Percentiles rank a stretch among this genome's conserved stretches.
Evolutionary conservation across 2,113 vertebrate genomes (phyloP).

Genomic region (Chaetodon trifascialis): DNA sequence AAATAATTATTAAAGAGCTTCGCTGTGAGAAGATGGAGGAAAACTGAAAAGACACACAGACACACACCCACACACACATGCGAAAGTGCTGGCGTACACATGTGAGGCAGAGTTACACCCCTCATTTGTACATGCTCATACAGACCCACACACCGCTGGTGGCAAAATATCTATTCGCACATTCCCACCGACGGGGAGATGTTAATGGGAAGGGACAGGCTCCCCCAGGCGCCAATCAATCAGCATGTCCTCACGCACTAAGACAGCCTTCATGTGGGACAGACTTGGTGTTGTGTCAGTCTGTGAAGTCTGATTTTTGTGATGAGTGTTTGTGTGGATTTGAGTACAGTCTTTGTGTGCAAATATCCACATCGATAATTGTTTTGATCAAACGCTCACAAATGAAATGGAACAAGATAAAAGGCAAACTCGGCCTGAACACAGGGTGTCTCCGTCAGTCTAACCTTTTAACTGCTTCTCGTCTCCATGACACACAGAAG

Average conservation of each 20-base stretch:
- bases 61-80: not conserved
- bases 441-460: not conserved
- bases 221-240: constrained; percentile 67
- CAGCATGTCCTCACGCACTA: constrained; percentile 41
- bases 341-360: constrained; percentile 18
- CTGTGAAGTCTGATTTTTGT: constrained; percentile 31
- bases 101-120: not conserved
- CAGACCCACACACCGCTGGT: constrained; percentile 25
- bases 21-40: not conserved
- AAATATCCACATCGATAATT: constrained; percentile 5
- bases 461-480: constrained; percentile 5
- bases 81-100: not conserved
- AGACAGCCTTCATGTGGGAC: constrained; percentile 54
- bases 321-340: constrained; percentile 10
- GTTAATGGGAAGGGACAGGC: constrained; percentile 67
- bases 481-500: constrained; percentile 8
- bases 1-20: not conserved
- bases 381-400: constrained; percentile 51
- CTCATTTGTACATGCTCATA: constrained; percentile 14
- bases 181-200: constrained; percentile 44
- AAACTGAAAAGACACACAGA: constrained; percentile 1
- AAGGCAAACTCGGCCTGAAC: constrained; percentile 4
- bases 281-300: constrained; percentile 10
- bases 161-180: constrained; percentile 60
- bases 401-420: constrained; percentile 39